Evolutionary conservation across 1,140 invertebrate genomes (phyloP), one percentile per base, ranked within the genome.

Genomic region (Argopecten irradians): DNA sequence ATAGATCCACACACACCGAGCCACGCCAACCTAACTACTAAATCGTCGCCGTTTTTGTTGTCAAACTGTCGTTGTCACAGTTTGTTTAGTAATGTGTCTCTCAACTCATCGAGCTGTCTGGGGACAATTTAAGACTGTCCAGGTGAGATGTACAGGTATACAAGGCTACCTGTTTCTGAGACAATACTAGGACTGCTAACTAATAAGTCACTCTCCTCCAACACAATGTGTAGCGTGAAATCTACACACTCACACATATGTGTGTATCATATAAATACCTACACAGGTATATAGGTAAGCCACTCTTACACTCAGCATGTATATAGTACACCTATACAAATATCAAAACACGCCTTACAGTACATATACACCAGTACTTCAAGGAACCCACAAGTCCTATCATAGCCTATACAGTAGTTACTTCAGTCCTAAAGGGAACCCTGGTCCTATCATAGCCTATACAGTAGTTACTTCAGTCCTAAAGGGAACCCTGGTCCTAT

Each of bases 211-310:
- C n/a, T n/a, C n/a, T n/a, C n/a, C n/a, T n/a, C n/a, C n/a, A n/a
- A n/a, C 19, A 2, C 43, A 46, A 22, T 19, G 22, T 28, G 55
- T 5, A 71, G 55, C 28, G 55, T 5, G 55, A 11, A 28, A 71
- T 28, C 7, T 55, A 1, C 13, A 71, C 55, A 71, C 55, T 28
- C 55, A 71, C 55, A 71, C 28, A 71, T 71, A n/a, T 71, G 55
- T 71, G 28, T 28, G 22, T 28, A 28, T 5, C 22, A 71, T 71
- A 71, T 71, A 71, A 71, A 71, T 71, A 71, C 55, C 55, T 3
- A n/a, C 55, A 71, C 55, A 71, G 55, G 55, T 71, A 71, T 28
- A 71, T 71, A 71, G 55, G 55, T 71, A 71, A 71, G n/a, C n/a
- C 55, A 71, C 36, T n/a, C n/a, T n/a, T n/a, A n/a, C 36, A 39